Evolutionary conservation across 2,113 vertebrate genomes (phyloP).

Genomic region (Cyanoramphus novaezelandiae): DNA sequence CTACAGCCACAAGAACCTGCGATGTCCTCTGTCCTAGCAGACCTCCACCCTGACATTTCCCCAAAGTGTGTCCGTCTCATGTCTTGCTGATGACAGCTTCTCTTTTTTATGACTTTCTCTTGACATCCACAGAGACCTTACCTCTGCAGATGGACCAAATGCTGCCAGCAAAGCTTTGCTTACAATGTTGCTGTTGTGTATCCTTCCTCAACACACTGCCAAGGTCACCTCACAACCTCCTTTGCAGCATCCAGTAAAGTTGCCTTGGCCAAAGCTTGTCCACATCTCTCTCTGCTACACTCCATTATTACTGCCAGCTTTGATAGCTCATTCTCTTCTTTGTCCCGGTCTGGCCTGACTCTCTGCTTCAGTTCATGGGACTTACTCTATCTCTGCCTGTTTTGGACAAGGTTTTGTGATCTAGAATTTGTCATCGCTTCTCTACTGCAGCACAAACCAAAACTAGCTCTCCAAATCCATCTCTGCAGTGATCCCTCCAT

Average conservation of each 20-base stretch:
- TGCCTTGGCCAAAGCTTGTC: neutral
- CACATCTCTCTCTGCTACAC: neutral
- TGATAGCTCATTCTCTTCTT: neutral
- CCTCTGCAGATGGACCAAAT: neutral
- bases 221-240: neutral
- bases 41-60: neutral
- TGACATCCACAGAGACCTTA: neutral
- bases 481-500: neutral
- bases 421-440: neutral
- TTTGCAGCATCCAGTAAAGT: neutral
- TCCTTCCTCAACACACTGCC: neutral
- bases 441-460: neutral
- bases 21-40: neutral
- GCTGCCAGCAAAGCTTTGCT: neutral
- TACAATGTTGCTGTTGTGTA: neutral
- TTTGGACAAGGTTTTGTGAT: neutral
- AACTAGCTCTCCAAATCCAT: neutral
- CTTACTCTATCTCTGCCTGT: neutral
- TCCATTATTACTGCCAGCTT: neutral
- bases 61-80: neutral
- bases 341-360: neutral
- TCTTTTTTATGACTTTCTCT: neutral
- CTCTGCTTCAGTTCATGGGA: neutral
- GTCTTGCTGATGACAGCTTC: neutral
- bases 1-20: neutral